These are phyloP conservation scores for Drosophila nigricruria DNA, from an alignment of 2,888 invertebrate species.

Conservation along the genomic window DNA sequence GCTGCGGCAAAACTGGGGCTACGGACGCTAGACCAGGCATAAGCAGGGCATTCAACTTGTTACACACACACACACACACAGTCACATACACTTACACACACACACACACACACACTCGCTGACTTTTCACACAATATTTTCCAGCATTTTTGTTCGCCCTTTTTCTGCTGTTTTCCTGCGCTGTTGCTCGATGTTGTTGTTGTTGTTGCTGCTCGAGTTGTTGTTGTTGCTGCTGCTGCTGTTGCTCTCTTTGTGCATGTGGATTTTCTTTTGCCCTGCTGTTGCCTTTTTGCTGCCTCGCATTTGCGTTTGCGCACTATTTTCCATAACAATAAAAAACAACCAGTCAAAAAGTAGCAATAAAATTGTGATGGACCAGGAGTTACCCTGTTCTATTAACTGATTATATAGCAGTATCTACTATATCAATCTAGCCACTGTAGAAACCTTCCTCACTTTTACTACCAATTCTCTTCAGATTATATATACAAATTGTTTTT, in stretches of 20 bases:
- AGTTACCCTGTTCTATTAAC: slow-evolving; percentile 14
- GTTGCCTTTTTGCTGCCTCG: slow-evolving; percentile 60
- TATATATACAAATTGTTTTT: background rate
- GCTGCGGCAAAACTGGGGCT: slow-evolving; percentile 47
- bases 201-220: slow-evolving; percentile 18
- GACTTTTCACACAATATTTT: slow-evolving; percentile 78
- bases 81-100: background rate
- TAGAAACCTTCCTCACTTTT: too few species aligned
- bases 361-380: background rate
- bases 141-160: slow-evolving; percentile 67
- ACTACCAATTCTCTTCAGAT: background rate
- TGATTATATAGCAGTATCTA: too few species aligned
- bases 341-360: slow-evolving; percentile 18
- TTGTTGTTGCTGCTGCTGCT: slow-evolving; percentile 23
- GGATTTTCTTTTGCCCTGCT: slow-evolving; percentile 52
- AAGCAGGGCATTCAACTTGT: slow-evolving; percentile 75
- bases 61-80: slow-evolving; percentile 36
- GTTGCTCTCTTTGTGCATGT: slow-evolving; percentile 32
- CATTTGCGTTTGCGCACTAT: slow-evolving; percentile 80
- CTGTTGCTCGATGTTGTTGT: slow-evolving; percentile 16
- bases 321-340: slow-evolving; percentile 73
- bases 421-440: too few species aligned
- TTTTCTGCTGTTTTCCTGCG: slow-evolving; percentile 53
- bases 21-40: slow-evolving; percentile 28
- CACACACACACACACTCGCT: slow-evolving; percentile 23